Conservation (phyloP, 2,797 vertebrate genomes). For the Brachymystax lenok region DNA sequence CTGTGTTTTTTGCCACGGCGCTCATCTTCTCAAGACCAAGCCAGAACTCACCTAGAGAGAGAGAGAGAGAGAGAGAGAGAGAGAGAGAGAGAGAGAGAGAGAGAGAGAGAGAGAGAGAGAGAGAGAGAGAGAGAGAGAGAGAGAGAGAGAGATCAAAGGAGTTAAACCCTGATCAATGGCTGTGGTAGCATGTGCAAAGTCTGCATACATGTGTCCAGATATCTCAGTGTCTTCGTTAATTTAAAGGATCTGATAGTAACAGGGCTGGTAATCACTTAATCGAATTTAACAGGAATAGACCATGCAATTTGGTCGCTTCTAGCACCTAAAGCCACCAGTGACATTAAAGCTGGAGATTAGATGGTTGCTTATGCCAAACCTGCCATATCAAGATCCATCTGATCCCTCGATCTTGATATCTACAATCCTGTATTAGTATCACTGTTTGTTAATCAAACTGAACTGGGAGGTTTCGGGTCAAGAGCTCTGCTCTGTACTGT, state of each 20-base stretch:
- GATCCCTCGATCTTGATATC: slow-evolving; percentile 29
- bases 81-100: slow-evolving; percentile 11
- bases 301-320: slow-evolving; percentile 20
- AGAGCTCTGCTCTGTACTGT: background rate
- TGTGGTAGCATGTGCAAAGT: background rate
- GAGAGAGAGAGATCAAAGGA: background rate
- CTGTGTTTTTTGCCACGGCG: slow-evolving; percentile 73
- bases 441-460: slow-evolving; percentile 22
- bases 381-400: slow-evolving; percentile 14
- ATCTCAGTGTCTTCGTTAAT: background rate
- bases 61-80: background rate
- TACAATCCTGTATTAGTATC: slow-evolving; percentile 7
- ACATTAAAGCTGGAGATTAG: slow-evolving; percentile 27
- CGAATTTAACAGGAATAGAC: slow-evolving; percentile 11
- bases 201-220: background rate
- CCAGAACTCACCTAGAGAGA: slow-evolving; percentile 90
- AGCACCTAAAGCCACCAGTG: slow-evolving; percentile 27
- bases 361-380: slow-evolving; percentile 11
- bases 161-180: background rate
- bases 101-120: slow-evolving; percentile 23
- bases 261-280: slow-evolving; percentile 11
- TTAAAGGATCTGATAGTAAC: background rate
- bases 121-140: slow-evolving; percentile 10
- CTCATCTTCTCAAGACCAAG: slow-evolving; percentile 90
- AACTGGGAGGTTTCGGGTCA: slow-evolving; percentile 1